These are phyloP conservation scores for Boloria selene DNA, from an alignment of 2,888 invertebrate species.

Conservation along the genomic window DNA sequence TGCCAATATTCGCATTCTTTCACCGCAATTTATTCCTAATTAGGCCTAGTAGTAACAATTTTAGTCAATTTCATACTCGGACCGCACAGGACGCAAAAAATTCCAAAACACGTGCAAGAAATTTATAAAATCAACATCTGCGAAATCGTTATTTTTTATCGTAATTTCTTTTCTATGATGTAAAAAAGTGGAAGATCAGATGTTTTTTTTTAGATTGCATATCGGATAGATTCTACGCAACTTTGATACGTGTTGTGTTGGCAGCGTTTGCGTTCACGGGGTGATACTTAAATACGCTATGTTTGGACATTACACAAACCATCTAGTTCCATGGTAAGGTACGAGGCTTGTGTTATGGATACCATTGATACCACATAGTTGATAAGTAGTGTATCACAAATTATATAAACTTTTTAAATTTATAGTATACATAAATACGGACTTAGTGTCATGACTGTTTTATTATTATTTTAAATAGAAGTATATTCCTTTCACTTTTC, in stretches of 20 bases:
- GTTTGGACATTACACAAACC: no score
- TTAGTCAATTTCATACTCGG: conserved; percentile 58
- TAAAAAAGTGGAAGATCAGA: conserved; percentile 57
- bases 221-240: conserved; percentile 63
- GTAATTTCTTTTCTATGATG: conserved; percentile 61
- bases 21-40: conserved; percentile 60
- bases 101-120: conserved; percentile 75
- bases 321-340: no score
- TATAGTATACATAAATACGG: no score
- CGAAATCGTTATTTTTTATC: conserved; percentile 73
- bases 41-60: conserved; percentile 55
- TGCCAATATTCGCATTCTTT: conserved; percentile 48
- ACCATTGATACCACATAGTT: no score
- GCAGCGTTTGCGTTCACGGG: conserved; percentile 43
- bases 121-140: conserved; percentile 81
- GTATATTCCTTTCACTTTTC: no score
- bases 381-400: no score
- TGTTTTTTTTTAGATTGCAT: conserved; percentile 69
- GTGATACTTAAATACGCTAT: conserved; percentile 26
- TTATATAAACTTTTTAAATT: no score
- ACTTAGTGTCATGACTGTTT: no score
- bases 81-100: conserved; percentile 57
- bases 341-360: no score
- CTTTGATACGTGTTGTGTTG: conserved; percentile 50
- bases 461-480: no score